A percentile compares a stretch with the other conserved stretches of the same genome.
These are phyloP conservation scores for Eclectus roratus DNA, from an alignment of 2,113 vertebrate genomes.

Conservation along the genomic window DNA sequence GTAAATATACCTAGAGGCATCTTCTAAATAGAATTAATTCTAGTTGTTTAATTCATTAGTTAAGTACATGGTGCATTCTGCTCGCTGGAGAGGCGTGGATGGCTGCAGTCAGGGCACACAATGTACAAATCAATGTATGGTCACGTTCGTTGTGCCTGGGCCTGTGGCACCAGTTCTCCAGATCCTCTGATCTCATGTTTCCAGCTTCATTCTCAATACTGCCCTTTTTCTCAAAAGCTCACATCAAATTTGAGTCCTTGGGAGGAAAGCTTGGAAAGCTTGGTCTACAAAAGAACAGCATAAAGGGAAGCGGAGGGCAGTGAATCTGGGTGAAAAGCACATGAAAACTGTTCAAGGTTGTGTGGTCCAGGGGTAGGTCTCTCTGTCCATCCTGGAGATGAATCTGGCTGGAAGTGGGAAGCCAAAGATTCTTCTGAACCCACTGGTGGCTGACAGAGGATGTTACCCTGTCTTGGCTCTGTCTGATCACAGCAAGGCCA, in stretches of 20 bases:
- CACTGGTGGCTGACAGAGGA: not conserved
- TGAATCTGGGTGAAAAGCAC: not conserved
- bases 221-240: not conserved
- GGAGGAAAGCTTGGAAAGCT: not conserved
- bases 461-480: not conserved
- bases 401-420: not conserved
- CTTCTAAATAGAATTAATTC: conserved; percentile 65
- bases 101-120: not conserved
- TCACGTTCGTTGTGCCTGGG: not conserved
- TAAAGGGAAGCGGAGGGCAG: not conserved
- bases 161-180: not conserved
- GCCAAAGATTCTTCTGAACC: not conserved
- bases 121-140: not conserved
- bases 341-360: not conserved
- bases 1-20: conserved; percentile 68
- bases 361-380: not conserved
- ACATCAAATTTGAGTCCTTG: not conserved
- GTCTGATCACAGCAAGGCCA: not conserved
- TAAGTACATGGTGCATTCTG: not conserved
- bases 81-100: not conserved
- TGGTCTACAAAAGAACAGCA: not conserved
- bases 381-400: not conserved
- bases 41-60: conserved; percentile 56
- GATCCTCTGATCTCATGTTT: not conserved
- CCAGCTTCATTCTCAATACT: not conserved